phyloP scores from a whole-genome alignment of 92 coral and sea anemone genomes.

The Metridium senile region DNA sequence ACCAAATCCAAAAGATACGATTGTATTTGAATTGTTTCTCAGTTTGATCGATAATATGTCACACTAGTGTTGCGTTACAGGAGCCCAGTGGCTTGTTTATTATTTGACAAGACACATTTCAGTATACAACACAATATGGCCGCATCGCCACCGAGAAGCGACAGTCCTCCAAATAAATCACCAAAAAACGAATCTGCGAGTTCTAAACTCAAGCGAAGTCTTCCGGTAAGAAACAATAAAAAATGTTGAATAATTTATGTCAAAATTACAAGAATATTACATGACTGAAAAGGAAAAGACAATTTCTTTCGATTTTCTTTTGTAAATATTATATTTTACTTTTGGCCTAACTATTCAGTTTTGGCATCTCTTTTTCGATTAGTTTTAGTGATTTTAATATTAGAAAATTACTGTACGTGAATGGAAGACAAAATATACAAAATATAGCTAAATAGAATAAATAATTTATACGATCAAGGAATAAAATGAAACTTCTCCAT shows the following conservation, averaged over 20 bases:
- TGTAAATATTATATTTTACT: no score
- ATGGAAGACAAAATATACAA: no score
- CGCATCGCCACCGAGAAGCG: background rate
- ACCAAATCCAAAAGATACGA: no score
- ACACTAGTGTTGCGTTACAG: background rate
- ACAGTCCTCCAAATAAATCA: background rate
- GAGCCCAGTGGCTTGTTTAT: background rate
- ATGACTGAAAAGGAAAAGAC: background rate
- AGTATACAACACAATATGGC: background rate
- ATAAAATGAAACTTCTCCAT: no score
- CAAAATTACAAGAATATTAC: background rate
- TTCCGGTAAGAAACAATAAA: constrained; percentile 2
- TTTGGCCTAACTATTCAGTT: no score
- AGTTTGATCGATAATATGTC: background rate
- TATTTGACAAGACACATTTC: background rate
- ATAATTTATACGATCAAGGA: no score
- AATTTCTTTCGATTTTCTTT: no score
- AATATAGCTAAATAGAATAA: no score
- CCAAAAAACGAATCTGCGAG: background rate
- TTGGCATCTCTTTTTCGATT: no score
- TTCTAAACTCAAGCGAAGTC: constrained; percentile 2
- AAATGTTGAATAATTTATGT: background rate
- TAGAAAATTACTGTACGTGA: no score
- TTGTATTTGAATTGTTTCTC: no score
- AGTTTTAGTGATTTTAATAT: no score